phyloP scores from a whole-genome alignment of 1,140 invertebrate genomes.

The Drosophila pandora region DNA sequence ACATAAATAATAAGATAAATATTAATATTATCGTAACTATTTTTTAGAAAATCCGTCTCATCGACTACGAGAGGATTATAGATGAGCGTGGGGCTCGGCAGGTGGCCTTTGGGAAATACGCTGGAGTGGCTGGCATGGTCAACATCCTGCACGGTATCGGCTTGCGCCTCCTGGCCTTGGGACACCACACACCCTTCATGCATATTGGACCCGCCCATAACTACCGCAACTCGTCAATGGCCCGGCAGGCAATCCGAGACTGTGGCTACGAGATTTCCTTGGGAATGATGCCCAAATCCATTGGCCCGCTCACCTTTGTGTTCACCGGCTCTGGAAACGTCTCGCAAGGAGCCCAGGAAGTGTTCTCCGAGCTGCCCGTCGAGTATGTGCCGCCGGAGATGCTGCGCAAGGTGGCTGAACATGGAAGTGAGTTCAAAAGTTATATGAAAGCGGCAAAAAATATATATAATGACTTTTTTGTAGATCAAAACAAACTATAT shows the following conservation, averaged over 20 bases:
- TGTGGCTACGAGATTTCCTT: slow-evolving; percentile 99
- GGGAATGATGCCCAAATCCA: slow-evolving; percentile 98
- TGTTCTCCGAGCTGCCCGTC: slow-evolving; percentile 98
- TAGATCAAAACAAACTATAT: slow-evolving; percentile 96
- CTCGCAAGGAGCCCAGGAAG: slow-evolving; percentile 96
- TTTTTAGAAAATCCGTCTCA: slow-evolving; percentile 94
- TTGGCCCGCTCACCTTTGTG: slow-evolving; percentile 98
- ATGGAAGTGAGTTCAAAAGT: slow-evolving; percentile 91
- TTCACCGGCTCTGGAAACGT: slow-evolving; percentile 97
- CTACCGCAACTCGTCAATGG: slow-evolving; percentile 98
- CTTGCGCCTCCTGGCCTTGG: slow-evolving; percentile 95
- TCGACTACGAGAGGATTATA: slow-evolving; percentile 99
- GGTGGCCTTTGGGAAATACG: slow-evolving; percentile 99
- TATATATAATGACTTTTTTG: neutral
- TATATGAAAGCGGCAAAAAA: neutral
- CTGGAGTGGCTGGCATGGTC: slow-evolving; percentile 98
- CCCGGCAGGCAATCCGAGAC: slow-evolving; percentile 97
- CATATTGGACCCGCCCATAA: slow-evolving; percentile 99
- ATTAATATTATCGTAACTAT: neutral
- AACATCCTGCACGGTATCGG: slow-evolving; percentile 99
- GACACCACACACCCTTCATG: slow-evolving; percentile 99
- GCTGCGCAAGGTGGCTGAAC: slow-evolving; percentile 97
- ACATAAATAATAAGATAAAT: too few species aligned
- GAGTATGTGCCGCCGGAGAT: slow-evolving; percentile 98
- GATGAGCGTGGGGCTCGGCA: slow-evolving; percentile 94